Evolutionary conservation across 2,797 vertebrate genomes (phyloP).

Genomic region (Tokudaia muenninki): DNA sequence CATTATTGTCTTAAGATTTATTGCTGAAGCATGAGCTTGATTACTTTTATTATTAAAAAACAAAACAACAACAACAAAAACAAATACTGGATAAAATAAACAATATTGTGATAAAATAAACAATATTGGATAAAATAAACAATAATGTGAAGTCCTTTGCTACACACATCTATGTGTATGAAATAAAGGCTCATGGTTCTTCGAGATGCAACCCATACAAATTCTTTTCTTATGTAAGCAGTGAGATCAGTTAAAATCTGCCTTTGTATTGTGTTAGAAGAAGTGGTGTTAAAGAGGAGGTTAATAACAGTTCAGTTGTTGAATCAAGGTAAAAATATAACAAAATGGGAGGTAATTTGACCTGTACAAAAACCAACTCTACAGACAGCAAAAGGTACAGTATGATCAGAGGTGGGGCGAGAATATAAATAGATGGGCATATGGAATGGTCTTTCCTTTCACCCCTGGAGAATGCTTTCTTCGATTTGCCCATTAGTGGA

Average conservation of each 20-base stretch:
- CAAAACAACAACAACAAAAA: neutral
- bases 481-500: conserved; percentile 67
- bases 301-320: conserved; percentile 50
- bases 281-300: neutral
- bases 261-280: neutral
- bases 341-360: conserved; percentile 62
- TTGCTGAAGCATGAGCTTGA: neutral
- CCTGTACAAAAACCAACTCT: conserved; percentile 17
- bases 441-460: conserved; percentile 80
- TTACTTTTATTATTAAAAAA: neutral
- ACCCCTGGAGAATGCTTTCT: conserved; percentile 78
- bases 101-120: neutral
- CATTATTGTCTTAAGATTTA: neutral
- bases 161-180: neutral
- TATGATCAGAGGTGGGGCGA: conserved; percentile 60
- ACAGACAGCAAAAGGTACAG: neutral
- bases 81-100: neutral
- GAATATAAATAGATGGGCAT: conserved; percentile 79
- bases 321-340: neutral
- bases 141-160: neutral
- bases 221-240: neutral
- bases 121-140: neutral
- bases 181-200: neutral
- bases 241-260: conserved; percentile 41
- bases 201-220: neutral